These are phyloP conservation scores for Trogon melanurus DNA, from an alignment of 2,113 vertebrate genomes.

Conservation along the genomic window DNA sequence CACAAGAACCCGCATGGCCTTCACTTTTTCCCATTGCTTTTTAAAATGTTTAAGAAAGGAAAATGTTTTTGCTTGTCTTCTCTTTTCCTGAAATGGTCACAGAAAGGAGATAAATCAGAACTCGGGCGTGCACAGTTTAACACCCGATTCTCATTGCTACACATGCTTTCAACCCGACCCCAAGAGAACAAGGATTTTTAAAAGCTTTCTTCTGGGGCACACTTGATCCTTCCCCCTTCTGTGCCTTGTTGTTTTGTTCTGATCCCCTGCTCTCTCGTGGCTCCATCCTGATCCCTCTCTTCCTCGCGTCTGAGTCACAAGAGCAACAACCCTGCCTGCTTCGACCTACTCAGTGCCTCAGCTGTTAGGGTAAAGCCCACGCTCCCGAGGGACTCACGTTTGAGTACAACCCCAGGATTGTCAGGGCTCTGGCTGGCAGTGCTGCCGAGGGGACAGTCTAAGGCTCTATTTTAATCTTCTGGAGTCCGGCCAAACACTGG, in stretches of 20 bases:
- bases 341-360: constrained; percentile 48
- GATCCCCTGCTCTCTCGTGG: constrained; percentile 22
- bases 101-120: neutral
- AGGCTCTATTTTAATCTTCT: constrained; percentile 73
- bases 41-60: neutral
- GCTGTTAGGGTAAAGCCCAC: constrained; percentile 60
- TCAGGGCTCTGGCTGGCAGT: constrained; percentile 58
- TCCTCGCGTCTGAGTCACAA: constrained; percentile 36
- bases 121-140: neutral
- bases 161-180: neutral
- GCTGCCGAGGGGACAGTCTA: constrained; percentile 67
- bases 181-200: neutral
- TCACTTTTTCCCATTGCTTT: neutral
- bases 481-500: constrained; percentile 56
- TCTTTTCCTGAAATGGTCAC: neutral
- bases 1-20: neutral
- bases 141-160: rapidly evolving
- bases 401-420: constrained; percentile 70
- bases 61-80: neutral
- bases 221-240: neutral
- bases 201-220: neutral
- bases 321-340: constrained; percentile 32
- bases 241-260: neutral
- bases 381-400: constrained; percentile 53
- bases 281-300: constrained; percentile 48